Base-by-base conservation (phyloP, 2,797 vertebrate genomes). In the Rhincodon typus region DNA sequence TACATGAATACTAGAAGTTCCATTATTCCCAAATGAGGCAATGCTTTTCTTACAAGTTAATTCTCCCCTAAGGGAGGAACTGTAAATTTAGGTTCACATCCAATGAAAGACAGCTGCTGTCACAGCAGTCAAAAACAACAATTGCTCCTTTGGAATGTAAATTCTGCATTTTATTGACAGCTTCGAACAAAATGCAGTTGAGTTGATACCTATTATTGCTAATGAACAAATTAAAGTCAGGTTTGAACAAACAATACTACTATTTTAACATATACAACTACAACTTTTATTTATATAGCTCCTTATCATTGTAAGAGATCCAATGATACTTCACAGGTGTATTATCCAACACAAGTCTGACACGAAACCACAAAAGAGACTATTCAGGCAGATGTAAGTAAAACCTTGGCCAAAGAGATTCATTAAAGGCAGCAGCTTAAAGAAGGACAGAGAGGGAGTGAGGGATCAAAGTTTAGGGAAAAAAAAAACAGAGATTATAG, bases 21-120 rank as follows among this genome's bases (percentile, higher is more conserved):
- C n/a, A 95, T 94, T 95, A 30, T 95, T 95, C 94, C 67, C 5
- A 23, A 23, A 77, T 77, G 94, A 95, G 23, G 94, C 94, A 94
- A 94, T 94, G 42, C 94, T 53, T 74, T 74, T 17, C 69, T 34
- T 72, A 95, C 7, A 77, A 8, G 42, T 95, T 57, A 46, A 77
- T 77, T n/a, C 94, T 34, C 50, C 74, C 94, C 94, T n/a, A 0
- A 46, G 94, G 94, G 94, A 95, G 34, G 27, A n/a, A 72, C 50
- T 74, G 34, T 77, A 77, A 77, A 95, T 95, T 95, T 95, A 95
- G 70, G 15, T 57, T 74, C 69, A 77, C 17, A 34, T 30, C 25
- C 70, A 34, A 50, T 74, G 93, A 50, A 77, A 95, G 94, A 53
- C 94, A 72, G 70, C 46, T 77, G 94, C 70, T 95, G 94, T 95